These are phyloP conservation scores for Andrena marginata DNA, from an alignment of 2,888 invertebrate genomes.

Conservation along the genomic window DNA sequence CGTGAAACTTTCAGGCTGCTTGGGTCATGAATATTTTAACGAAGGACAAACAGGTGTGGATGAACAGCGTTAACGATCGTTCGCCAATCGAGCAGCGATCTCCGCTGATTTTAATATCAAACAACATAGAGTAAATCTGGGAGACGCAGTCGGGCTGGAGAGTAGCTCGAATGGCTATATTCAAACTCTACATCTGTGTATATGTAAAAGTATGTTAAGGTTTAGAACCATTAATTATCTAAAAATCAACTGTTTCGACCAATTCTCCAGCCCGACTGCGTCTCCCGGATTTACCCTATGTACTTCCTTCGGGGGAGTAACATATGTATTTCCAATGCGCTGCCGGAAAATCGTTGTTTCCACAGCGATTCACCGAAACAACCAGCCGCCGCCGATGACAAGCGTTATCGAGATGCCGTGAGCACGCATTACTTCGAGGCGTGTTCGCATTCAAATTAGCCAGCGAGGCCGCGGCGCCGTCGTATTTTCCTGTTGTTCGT, in stretches of 20 bases:
- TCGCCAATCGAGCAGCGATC: neutral
- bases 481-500: slow-evolving; percentile 34
- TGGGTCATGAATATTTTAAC: neutral
- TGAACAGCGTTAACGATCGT: neutral
- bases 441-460: slow-evolving; percentile 46
- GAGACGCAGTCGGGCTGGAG: too few species aligned
- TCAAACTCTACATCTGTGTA: too few species aligned
- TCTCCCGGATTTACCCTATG: too few species aligned
- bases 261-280: too few species aligned
- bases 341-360: neutral
- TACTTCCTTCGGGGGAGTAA: neutral
- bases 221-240: too few species aligned
- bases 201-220: too few species aligned
- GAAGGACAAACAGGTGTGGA: neutral
- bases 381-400: neutral
- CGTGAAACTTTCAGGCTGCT: neutral
- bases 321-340: neutral
- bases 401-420: slow-evolving; percentile 17
- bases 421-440: slow-evolving; percentile 30
- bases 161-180: too few species aligned
- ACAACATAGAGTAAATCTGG: too few species aligned
- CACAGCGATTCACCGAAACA: neutral
- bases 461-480: neutral
- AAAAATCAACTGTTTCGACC: too few species aligned
- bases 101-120: neutral